A percentile compares a stretch with the other conserved stretches of the same genome.
phyloP scores from a whole-genome alignment of 2,113 vertebrate species.

The Platysteira castanea region DNA sequence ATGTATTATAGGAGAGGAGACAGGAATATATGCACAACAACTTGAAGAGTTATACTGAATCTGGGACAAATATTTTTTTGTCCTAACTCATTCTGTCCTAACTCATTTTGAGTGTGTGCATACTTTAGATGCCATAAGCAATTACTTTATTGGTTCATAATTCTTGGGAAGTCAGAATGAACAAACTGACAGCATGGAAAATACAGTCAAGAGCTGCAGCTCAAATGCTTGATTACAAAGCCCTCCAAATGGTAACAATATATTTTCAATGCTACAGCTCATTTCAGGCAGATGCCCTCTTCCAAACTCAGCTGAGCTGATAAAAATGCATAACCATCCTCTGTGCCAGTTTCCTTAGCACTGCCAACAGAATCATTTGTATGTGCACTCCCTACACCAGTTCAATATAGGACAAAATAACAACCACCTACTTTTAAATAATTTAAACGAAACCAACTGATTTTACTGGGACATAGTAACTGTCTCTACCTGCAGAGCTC shows the following conservation, averaged over 20 bases:
- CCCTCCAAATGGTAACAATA: neutral
- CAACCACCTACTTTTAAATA: neutral
- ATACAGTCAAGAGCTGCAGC: neutral
- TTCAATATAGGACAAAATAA: constrained; percentile 13
- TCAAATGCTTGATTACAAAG: neutral
- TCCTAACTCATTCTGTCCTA: too few species aligned
- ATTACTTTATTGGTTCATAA: neutral
- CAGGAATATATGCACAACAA: neutral
- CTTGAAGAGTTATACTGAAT: neutral
- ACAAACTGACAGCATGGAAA: neutral
- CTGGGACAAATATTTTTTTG: neutral
- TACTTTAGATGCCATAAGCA: neutral
- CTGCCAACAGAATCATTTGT: constrained; percentile 38
- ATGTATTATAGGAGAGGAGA: neutral
- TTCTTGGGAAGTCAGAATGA: neutral
- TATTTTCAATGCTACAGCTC: constrained; percentile 9
- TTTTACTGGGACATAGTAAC: neutral
- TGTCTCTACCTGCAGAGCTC: neutral
- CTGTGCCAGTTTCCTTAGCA: constrained; percentile 50
- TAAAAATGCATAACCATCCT: constrained; percentile 61
- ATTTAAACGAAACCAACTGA: neutral
- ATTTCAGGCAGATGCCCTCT: constrained; percentile 6
- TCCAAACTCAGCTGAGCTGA: constrained; percentile 49
- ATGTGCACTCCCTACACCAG: neutral
- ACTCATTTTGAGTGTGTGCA: neutral